Conservation (phyloP, 2,113 vertebrate genomes). For the Sebastes fasciatus region DNA sequence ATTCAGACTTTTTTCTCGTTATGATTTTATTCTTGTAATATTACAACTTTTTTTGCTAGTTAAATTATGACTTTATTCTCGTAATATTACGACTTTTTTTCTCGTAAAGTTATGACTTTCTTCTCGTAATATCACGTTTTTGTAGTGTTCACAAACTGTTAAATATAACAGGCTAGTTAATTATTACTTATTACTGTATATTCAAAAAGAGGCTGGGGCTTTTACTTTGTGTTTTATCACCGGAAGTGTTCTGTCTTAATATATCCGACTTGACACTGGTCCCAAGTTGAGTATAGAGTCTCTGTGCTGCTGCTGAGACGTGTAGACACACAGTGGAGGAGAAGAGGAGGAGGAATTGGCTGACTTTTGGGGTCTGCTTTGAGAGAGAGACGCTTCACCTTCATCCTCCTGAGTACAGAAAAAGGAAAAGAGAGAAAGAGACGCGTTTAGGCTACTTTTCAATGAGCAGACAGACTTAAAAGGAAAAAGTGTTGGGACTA, state of each 20-base stretch:
- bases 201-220: neutral
- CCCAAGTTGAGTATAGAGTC: slow-evolving; percentile 65
- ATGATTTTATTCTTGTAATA: too few relatives aligned
- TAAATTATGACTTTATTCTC: too few relatives aligned
- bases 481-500: slow-evolving; percentile 30
- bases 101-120: too few relatives aligned
- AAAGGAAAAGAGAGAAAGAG: neutral
- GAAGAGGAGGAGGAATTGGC: slow-evolving; percentile 44
- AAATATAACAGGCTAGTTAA: neutral
- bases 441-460: neutral
- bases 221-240: slow-evolving; percentile 43
- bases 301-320: slow-evolving; percentile 68
- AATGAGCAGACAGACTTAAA: slow-evolving; percentile 4
- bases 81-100: too few relatives aligned
- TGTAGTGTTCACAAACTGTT: neutral
- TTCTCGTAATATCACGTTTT: neutral
- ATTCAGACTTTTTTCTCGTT: too few relatives aligned
- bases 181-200: neutral
- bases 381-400: slow-evolving; percentile 19
- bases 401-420: neutral
- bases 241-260: slow-evolving; percentile 36
- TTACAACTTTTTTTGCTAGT: too few relatives aligned
- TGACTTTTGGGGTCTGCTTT: neutral
- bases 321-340: slow-evolving; percentile 20
- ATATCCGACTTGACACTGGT: slow-evolving; percentile 20